Evolutionary conservation across 1,140 invertebrate species (phyloP).

Genomic region (Cephus cinctus): DNA sequence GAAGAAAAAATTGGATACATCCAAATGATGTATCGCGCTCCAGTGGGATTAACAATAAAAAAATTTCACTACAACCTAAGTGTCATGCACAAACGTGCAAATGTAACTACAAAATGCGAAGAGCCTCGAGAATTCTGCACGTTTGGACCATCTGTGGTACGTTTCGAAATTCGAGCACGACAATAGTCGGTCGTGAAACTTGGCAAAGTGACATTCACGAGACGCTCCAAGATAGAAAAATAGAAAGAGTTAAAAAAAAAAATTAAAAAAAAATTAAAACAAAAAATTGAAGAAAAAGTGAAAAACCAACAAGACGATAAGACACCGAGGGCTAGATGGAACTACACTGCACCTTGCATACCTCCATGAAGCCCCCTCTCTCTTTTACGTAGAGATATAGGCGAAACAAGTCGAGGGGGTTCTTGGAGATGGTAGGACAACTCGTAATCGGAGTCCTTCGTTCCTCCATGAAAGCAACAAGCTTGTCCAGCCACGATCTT

Average conservation of each 20-base stretch:
- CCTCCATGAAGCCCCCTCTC: conserved; percentile 95
- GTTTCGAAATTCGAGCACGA: no score
- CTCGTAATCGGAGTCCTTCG: conserved; percentile 87
- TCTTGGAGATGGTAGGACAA: conserved; percentile 96
- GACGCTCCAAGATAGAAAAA: no score
- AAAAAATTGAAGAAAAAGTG: conserved; percentile 36
- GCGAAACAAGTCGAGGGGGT: conserved; percentile 95
- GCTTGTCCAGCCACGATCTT: conserved; percentile 86
- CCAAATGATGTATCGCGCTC: no score
- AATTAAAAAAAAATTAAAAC: conserved; percentile 15
- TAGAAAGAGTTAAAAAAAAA: conserved; percentile 6
- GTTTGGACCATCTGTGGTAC: no score
- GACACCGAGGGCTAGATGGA: conserved; percentile 56
- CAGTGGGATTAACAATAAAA: no score
- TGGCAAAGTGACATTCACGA: no score
- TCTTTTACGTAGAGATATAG: conserved; percentile 94
- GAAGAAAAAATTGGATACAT: no score
- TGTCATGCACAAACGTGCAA: no score
- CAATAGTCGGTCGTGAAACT: no score
- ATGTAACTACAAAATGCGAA: no score
- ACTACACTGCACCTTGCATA: conserved; percentile 76
- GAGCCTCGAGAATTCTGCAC: no score
- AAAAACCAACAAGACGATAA: conserved; percentile 35
- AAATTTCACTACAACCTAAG: no score
- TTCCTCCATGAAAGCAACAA: conserved; percentile 93